Base-by-base conservation (phyloP, 92 coral and sea anemone genomes). In the Desmophyllum pertusum region DNA sequence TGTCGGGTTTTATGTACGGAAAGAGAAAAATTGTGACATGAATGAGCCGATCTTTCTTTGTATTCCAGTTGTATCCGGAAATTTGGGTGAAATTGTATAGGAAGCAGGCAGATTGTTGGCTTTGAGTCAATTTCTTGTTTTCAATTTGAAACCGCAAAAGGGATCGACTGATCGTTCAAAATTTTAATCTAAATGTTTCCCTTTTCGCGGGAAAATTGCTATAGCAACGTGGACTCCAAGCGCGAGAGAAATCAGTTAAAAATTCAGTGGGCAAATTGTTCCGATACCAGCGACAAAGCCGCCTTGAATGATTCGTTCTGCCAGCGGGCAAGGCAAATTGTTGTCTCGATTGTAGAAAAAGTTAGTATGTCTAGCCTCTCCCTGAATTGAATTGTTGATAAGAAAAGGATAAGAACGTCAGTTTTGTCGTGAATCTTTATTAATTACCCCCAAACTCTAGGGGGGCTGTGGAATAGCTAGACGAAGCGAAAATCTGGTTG, bases 31-130 rank as follows among this genome's bases (percentile, higher is more conserved):
- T 71, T 51, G 19, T 46, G 6, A 5, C 10, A 78, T 39, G 53
- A 78, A 61, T 38, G 27, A 37, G 39, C 39, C 33, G 39, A 61
- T 78, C 70, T 59, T 38, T n/a, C n/a, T n/a, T n/a, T n/a, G n/a
- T n/a, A n/a, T n/a, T n/a, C n/a, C n/a, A n/a, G n/a, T n/a, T 27
- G 25, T 14, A 25, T 78, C 72, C 82, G 72, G 82, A 78, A 77
- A 78, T 42, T 59, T 38, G 73, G 50, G 36, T 55, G 52, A 46
- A 33, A 62, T 63, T 65, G n/a, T 79, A 64, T 37, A 53, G 8
- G 33, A 40, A 66, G 40, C 1, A 18, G 55, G 64, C 46, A 80
- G 43, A 35, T 80, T 14, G 21, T 42, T 81, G 77, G 85, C 29
- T 37, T 5, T 59, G 40, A 41, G n/a, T 68, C 85, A 52, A 81